phyloP scores from a whole-genome alignment of 2,113 vertebrate species.

The Oreochromis niloticus region DNA sequence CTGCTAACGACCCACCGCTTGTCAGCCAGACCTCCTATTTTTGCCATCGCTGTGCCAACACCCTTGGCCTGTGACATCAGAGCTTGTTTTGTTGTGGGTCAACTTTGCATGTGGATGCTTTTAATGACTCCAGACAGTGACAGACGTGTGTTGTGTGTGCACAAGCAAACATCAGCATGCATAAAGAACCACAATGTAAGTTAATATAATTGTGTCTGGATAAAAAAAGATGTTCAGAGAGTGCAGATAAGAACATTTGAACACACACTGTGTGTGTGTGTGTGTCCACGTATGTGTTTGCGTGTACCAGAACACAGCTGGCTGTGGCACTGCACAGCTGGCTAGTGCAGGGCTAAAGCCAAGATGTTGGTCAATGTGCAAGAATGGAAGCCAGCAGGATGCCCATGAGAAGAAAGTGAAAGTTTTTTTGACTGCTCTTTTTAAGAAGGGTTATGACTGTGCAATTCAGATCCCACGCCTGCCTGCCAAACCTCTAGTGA shows the following conservation, averaged over 20 bases:
- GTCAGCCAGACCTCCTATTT: conserved; percentile 61
- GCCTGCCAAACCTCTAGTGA: conserved; percentile 65
- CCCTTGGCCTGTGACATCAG: conserved; percentile 65
- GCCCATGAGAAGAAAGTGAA: conserved; percentile 33
- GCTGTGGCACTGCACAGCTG: neutral
- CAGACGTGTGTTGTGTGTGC: neutral
- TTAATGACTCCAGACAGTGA: conserved; percentile 63
- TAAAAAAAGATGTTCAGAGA: neutral
- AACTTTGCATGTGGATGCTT: conserved; percentile 58
- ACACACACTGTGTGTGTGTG: neutral
- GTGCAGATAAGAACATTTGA: neutral
- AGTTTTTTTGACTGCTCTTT: conserved; percentile 15
- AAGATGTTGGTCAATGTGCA: conserved; percentile 16
- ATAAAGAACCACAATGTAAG: neutral
- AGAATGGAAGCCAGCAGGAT: conserved; percentile 1
- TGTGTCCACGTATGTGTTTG: neutral
- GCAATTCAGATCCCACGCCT: conserved; percentile 37
- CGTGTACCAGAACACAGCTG: neutral
- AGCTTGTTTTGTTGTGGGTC: conserved; percentile 68
- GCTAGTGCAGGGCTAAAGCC: neutral
- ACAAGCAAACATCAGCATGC: conserved; percentile 11
- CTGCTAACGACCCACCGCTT: conserved; percentile 63
- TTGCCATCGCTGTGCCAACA: conserved; percentile 61
- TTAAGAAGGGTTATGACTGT: conserved; percentile 40
- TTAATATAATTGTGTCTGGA: conserved; percentile 3